Evolutionary conservation across 2,113 vertebrate species (phyloP).

Genomic region (Plecotus auritus): DNA sequence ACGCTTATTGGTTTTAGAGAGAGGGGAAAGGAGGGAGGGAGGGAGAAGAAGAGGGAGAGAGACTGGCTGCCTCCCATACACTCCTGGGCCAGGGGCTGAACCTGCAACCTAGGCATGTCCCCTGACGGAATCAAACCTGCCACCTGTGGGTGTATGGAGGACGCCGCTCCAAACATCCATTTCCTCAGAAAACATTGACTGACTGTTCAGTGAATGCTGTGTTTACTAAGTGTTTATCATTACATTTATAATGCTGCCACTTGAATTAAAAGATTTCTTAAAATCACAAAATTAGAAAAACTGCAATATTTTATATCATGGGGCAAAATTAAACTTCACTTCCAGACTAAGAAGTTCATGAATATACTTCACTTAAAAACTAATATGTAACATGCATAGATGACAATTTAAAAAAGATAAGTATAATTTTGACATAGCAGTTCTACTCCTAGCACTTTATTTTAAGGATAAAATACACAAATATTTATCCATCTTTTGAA

Average conservation of each 20-base stretch:
- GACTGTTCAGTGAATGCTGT: background rate
- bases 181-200: background rate
- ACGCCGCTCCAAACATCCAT: background rate
- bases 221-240: background rate
- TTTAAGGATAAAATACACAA: background rate
- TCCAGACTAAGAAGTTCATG: background rate
- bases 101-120: background rate
- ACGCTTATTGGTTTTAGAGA: background rate
- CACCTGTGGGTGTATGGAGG: background rate
- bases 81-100: background rate
- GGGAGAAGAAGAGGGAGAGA: background rate
- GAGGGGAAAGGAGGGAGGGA: background rate
- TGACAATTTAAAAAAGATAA: background rate
- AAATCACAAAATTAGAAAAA: slow-evolving; percentile 23
- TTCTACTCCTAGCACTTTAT: background rate
- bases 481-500: background rate
- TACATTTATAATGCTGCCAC: background rate
- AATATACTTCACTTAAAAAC: background rate
- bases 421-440: background rate
- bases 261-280: background rate
- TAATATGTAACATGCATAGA: background rate
- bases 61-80: background rate
- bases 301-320: background rate
- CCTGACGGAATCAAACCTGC: background rate
- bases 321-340: background rate